Percentiles rank a stretch among this genome's conserved stretches.
Conservation (phyloP, 2,113 vertebrate species). For the Tachycineta bicolor region DNA sequence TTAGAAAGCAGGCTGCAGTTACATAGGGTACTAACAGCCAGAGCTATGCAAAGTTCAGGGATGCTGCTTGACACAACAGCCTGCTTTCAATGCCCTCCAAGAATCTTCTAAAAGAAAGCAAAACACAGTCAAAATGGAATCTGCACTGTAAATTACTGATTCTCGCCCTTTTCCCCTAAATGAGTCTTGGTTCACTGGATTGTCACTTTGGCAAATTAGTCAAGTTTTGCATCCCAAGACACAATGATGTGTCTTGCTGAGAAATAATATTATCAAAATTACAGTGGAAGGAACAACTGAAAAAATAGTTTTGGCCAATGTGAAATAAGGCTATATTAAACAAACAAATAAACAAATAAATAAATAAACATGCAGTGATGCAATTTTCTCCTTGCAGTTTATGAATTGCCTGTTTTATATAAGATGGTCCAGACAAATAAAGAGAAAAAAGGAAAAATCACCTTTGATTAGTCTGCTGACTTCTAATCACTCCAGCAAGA, state of each 20-base stretch:
- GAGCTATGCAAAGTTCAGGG: background rate
- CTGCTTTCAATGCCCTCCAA: background rate
- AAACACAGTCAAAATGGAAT: background rate
- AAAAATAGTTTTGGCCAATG: background rate
- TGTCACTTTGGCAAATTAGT: background rate
- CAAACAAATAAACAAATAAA: background rate
- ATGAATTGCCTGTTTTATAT: background rate
- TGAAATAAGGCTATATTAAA: background rate
- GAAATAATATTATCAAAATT: background rate
- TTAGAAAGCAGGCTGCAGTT: background rate
- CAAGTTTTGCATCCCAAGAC: background rate
- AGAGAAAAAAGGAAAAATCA: background rate
- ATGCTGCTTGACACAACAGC: background rate
- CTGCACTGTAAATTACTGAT: background rate
- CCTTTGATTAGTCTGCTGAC: background rate
- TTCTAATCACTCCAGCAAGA: background rate
- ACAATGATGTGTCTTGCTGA: background rate
- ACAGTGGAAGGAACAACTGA: background rate
- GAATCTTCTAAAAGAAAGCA: background rate
- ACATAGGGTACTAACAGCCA: accelerated
- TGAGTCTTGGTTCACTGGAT: background rate
- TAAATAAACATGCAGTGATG: background rate
- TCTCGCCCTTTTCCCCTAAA: background rate
- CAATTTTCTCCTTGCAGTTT: background rate
- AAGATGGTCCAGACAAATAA: background rate